Base-by-base conservation (phyloP, 2,797 vertebrate species). In the Rhinichthys osculus region DNA sequence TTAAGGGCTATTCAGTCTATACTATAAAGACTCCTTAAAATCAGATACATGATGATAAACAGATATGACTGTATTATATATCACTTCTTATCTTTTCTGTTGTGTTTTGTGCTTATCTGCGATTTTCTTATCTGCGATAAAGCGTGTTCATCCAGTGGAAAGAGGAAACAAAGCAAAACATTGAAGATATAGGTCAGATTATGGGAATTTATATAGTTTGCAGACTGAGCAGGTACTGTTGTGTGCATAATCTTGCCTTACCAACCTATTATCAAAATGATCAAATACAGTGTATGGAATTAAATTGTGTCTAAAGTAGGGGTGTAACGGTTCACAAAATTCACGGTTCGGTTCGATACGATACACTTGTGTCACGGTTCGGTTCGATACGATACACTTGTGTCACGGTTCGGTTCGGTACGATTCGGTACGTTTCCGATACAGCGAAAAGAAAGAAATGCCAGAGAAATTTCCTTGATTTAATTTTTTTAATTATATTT, bases 21-120 rank as follows among this genome's bases (percentile, higher is more conserved):
- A 52, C 21, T 81, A 30, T 27, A 57, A 77, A 38, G 44, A 70
- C 14, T 62, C 38, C 50, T 72, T 82, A 40, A n/a, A 42, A 62
- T 44, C 38, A 82, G 27, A 62, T 82, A 27, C 33, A 44, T n/a
- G 19, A 33, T 47, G 27, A 83, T 82, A 62, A 73, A 35, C 38
- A 44, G 40, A 47, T 44, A 62, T 44, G 0, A 42, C 47, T 71
- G 17, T 71, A 17, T 59, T 82, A 71, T 59, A 38, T 57, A 59
- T 59, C 74, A 38, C 16, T 78, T 69, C 33, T n/a, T 78, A 8
- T 72, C 17, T 57, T 14, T 27, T 78, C 7, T 62, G 4, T 57
- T 35, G 17, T 78, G 35, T n/a, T 57, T 33, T 59, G 23, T 17
- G 35, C 33, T 40, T 78, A 16, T 16, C 21, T 59, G 17, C 0